A percentile compares a stretch with the other conserved stretches of the same genome.
Evolutionary conservation across 2,888 invertebrate species (phyloP).

Genomic region (Drosophila trichaetosa): DNA sequence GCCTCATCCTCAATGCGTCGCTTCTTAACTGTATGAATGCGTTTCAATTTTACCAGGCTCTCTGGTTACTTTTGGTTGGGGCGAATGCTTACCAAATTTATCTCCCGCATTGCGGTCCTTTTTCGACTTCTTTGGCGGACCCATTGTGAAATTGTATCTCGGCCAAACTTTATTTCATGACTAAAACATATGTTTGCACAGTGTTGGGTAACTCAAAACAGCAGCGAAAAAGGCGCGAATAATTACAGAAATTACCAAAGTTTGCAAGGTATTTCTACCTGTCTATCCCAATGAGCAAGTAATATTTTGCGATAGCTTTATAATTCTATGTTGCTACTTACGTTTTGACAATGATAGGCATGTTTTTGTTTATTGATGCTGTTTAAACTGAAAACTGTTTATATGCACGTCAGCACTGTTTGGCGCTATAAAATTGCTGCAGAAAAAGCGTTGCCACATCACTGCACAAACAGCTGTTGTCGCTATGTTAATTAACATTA

Average conservation of each 20-base stretch:
- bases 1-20: slow-evolving; percentile 87
- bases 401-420: not conserved
- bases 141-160: slow-evolving; percentile 63
- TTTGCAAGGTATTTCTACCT: not conserved
- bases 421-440: no score
- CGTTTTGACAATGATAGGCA: slow-evolving; percentile 83
- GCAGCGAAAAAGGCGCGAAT: slow-evolving; percentile 46
- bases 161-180: slow-evolving; percentile 30
- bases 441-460: slow-evolving; percentile 36
- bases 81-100: slow-evolving; percentile 79
- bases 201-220: slow-evolving; percentile 32
- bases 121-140: slow-evolving; percentile 84
- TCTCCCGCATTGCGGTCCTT: slow-evolving; percentile 83
- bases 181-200: slow-evolving; percentile 50
- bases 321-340: slow-evolving; percentile 61
- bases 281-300: not conserved
- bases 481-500: slow-evolving; percentile 18
- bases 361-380: slow-evolving; percentile 25
- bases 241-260: not conserved
- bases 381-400: not conserved
- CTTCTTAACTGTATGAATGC: slow-evolving; percentile 86
- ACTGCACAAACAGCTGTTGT: slow-evolving; percentile 6
- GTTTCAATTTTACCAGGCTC: slow-evolving; percentile 9
- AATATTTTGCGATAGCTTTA: not conserved
- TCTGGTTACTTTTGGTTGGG: not conserved